Percentiles rank a stretch among this genome's conserved stretches.
These are phyloP conservation scores for Chloroceryle amazona DNA, from an alignment of 2,797 vertebrate species.

Conservation along the genomic window DNA sequence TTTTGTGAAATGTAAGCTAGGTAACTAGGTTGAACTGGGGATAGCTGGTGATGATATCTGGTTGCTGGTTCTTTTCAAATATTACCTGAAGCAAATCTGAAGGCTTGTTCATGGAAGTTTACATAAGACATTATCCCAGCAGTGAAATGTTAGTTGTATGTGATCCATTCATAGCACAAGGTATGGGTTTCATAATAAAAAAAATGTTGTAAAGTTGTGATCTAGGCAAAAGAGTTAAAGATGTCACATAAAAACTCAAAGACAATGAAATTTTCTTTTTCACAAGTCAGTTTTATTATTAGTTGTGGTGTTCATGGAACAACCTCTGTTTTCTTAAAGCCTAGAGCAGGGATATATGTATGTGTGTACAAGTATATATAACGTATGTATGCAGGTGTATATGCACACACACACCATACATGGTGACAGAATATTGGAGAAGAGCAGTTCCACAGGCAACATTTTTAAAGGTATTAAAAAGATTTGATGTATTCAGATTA, in stretches of 20 bases:
- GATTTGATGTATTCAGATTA: neutral
- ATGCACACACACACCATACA: neutral
- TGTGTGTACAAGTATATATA: neutral
- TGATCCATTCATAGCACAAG: neutral
- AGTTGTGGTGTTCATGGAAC: neutral
- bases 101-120: neutral
- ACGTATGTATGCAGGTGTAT: fast-evolving
- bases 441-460: neutral
- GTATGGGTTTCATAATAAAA: neutral
- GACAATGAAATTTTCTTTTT: neutral
- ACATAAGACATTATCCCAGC: neutral
- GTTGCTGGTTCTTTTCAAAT: neutral
- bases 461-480: neutral
- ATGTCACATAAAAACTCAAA: neutral
- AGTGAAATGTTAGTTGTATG: neutral
- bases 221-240: neutral
- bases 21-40: neutral
- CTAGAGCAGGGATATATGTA: neutral
- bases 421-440: neutral
- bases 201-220: neutral
- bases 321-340: neutral
- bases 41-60: neutral
- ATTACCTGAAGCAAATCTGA: neutral
- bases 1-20: neutral
- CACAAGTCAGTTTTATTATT: neutral